A percentile compares a stretch with the other conserved stretches of the same genome.
Evolutionary conservation across 2,888 invertebrate species (phyloP).

Genomic region (Cheilosia pagana): DNA sequence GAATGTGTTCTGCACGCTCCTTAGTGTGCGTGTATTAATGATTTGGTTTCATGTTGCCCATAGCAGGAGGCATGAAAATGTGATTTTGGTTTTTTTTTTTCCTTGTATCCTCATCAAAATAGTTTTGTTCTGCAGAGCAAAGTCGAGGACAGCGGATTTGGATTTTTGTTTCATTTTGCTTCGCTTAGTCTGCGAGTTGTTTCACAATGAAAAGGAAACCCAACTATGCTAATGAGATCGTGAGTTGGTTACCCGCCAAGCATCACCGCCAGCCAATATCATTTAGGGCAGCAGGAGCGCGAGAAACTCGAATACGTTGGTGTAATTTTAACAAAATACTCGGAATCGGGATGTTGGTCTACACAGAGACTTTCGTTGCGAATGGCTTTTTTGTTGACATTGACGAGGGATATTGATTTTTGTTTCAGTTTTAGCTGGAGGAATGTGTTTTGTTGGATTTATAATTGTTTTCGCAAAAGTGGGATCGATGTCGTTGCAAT

Average conservation of each 20-base stretch:
- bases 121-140: constrained; percentile 37
- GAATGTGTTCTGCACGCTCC: neutral
- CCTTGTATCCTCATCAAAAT: constrained; percentile 52
- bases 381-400: neutral
- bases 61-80: constrained; percentile 35
- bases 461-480: no score
- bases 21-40: neutral
- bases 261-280: constrained; percentile 3
- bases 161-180: constrained; percentile 8
- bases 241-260: constrained; percentile 67
- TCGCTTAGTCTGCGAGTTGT: constrained; percentile 2
- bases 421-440: neutral
- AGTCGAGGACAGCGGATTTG: constrained; percentile 20
- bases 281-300: constrained; percentile 11
- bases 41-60: constrained; percentile 46
- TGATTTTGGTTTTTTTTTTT: constrained; percentile 3
- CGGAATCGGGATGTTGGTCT: constrained; percentile 27
- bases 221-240: constrained; percentile 77
- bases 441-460: neutral
- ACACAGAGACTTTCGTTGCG: neutral
- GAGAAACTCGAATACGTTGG: constrained; percentile 42
- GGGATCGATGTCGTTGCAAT: no score
- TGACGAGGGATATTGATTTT: neutral
- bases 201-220: constrained; percentile 71
- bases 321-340: constrained; percentile 44